phyloP scores from a whole-genome alignment of 2,113 vertebrate species.

The Phycodurus eques region DNA sequence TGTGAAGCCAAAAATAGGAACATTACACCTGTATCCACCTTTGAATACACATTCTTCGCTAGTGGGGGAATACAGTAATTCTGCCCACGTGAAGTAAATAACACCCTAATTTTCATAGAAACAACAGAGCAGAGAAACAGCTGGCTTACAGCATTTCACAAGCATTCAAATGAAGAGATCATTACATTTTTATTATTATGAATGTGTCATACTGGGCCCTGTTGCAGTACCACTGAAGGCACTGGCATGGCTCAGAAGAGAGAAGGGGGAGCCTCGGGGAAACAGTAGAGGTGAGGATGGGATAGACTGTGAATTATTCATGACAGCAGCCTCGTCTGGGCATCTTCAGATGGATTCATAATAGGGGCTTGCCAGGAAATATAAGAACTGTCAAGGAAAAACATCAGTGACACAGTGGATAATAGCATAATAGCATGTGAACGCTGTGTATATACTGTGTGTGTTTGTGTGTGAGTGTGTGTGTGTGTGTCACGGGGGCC shows the following conservation, averaged over 20 bases:
- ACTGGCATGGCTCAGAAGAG: constrained; percentile 20
- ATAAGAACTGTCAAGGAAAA: constrained; percentile 66
- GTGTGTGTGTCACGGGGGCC: neutral
- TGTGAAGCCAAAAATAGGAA: too few species aligned
- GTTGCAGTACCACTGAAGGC: constrained; percentile 49
- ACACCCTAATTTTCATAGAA: constrained; percentile 56
- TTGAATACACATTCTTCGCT: too few species aligned
- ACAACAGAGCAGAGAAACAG: constrained; percentile 55
- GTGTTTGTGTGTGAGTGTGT: constrained; percentile 12
- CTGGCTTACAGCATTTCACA: constrained; percentile 51
- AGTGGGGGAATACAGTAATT: too few species aligned
- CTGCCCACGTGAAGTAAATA: too few species aligned
- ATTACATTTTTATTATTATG: constrained; percentile 7
- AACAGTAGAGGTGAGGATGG: neutral
- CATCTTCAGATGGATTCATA: constrained; percentile 81
- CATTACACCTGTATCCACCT: too few species aligned
- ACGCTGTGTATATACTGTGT: neutral
- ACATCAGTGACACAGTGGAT: constrained; percentile 50
- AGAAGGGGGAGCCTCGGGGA: constrained; percentile 8
- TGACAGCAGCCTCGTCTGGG: constrained; percentile 58
- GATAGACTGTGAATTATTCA: constrained; percentile 84
- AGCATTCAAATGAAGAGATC: constrained; percentile 34
- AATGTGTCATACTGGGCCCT: constrained; percentile 76
- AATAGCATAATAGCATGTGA: constrained; percentile 40
- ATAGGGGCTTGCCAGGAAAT: constrained; percentile 76